These are phyloP conservation scores for Odontomachus brunneus DNA, from an alignment of 1,140 invertebrate genomes.

Conservation along the genomic window DNA sequence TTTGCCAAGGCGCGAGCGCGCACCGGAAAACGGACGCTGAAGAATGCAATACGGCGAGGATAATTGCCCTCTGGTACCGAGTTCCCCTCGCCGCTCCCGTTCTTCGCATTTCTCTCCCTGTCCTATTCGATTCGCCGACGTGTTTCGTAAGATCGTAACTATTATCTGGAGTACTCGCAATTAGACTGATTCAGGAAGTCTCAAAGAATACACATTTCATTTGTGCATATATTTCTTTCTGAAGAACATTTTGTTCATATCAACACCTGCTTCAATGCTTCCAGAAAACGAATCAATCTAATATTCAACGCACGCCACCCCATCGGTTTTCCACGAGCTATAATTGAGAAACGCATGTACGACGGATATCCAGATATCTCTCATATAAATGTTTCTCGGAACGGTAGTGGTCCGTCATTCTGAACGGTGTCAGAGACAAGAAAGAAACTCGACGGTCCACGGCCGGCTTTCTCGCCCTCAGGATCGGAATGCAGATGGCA, in stretches of 20 bases:
- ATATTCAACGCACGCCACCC: too few species aligned
- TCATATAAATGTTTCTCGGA: slow-evolving; percentile 13
- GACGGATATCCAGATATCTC: not conserved
- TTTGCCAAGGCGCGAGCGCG: slow-evolving; percentile 42
- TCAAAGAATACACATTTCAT: too few species aligned
- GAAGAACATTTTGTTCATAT: too few species aligned
- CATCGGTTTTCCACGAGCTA: too few species aligned
- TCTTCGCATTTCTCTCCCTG: slow-evolving; percentile 3
- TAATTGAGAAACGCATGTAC: not conserved
- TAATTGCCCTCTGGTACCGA: slow-evolving; percentile 31
- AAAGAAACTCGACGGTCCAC: slow-evolving; percentile 37
- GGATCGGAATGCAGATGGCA: slow-evolving; percentile 80
- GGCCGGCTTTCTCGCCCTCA: slow-evolving; percentile 70
- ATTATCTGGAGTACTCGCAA: not conserved
- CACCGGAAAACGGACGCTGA: slow-evolving; percentile 38
- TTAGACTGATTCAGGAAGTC: too few species aligned
- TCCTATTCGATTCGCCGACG: slow-evolving; percentile 12
- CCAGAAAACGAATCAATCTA: too few species aligned
- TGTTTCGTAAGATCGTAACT: not conserved
- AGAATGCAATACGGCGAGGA: slow-evolving; percentile 43
- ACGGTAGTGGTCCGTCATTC: slow-evolving; percentile 30
- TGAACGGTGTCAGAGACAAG: slow-evolving; percentile 36
- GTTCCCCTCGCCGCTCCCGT: not conserved
- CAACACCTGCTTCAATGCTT: too few species aligned
- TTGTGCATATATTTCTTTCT: too few species aligned